Evolutionary conservation across 2,888 invertebrate genomes (phyloP), one percentile per base, ranked within the genome.

Genomic region (Scaptodrosophila latifasciaeformis): DNA sequence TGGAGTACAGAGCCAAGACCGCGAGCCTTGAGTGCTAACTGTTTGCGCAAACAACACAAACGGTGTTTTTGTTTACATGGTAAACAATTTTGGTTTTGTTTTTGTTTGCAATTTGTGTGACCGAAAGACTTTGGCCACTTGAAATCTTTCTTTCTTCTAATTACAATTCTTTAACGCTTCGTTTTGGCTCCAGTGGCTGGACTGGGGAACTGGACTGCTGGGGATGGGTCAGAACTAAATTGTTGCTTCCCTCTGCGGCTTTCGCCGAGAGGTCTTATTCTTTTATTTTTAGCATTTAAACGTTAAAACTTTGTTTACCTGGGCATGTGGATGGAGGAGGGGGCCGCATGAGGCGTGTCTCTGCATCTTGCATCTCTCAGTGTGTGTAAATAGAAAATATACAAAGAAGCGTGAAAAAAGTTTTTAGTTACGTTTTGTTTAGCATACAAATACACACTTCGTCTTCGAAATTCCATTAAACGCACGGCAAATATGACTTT

Each of bases 401-500:
- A 78, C 66, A 72, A 79, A 72, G 72, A 80, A 80, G 75, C 75
- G 75, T 75, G 81, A 75, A 75, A 70, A 75, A 62, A 61, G 74
- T 77, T 69, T 75, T 75, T 75, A 75, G 74, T 80, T 80, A 70
- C 78, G 74, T 75, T 80, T 75, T 80, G 75, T 80, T 80, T 68
- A 64, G 56, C 57, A 59, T 55, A 67, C 65, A 64, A 54, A 60
- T 18, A 61, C 47, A 48, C n/a, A 43, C 12, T 49, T 29, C 45
- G 39, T 59, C 37, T 51, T 51, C 48, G 62, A 68, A 68, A 77
- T 68, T 70, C 75, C 75, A 77, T 77, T 68, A 80, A 79, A 77
- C 65, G 62, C 60, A 70, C 67, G 54, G 67, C 77, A 80, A 80
- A 75, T 77, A 75, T 74, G 66, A 74, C 64, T 75, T 75, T 75